Conservation (phyloP, 2,113 vertebrate species). For the Oncorhynchus nerka region DNA sequence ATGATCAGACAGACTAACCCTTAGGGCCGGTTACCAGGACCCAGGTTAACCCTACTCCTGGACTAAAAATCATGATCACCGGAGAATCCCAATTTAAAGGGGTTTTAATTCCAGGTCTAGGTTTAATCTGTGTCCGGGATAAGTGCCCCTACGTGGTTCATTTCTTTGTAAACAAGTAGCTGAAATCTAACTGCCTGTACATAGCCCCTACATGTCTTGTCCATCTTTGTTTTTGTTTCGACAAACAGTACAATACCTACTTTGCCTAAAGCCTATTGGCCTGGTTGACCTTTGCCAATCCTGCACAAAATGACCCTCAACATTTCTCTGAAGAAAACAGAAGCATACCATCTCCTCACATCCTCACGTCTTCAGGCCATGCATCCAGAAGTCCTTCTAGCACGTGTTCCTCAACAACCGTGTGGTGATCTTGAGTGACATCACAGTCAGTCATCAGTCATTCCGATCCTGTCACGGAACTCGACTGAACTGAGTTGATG, state of each 20-base stretch:
- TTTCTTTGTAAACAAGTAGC: too few relatives aligned
- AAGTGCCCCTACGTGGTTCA: too few relatives aligned
- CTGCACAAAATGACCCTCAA: neutral
- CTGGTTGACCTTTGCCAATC: neutral
- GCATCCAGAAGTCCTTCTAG: neutral
- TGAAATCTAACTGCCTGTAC: too few relatives aligned
- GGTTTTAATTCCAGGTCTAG: too few relatives aligned
- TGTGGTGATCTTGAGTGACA: slow-evolving; percentile 6
- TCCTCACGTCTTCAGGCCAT: neutral
- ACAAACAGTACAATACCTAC: neutral
- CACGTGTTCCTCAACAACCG: slow-evolving; percentile 4
- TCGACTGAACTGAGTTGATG: neutral
- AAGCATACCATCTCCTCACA: neutral
- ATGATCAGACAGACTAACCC: too few relatives aligned
- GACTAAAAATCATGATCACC: too few relatives aligned
- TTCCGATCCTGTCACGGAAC: neutral
- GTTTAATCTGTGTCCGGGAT: too few relatives aligned
- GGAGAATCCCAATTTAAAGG: too few relatives aligned
- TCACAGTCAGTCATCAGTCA: slow-evolving; percentile 14
- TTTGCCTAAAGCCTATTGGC: neutral
- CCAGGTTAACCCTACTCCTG: too few relatives aligned
- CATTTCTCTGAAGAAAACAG: neutral
- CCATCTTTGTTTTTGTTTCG: too few relatives aligned
- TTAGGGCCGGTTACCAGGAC: too few relatives aligned
- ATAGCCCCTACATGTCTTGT: too few relatives aligned